phyloP scores from a whole-genome alignment of 2,888 invertebrate genomes.

The Nomada lathburiana region DNA sequence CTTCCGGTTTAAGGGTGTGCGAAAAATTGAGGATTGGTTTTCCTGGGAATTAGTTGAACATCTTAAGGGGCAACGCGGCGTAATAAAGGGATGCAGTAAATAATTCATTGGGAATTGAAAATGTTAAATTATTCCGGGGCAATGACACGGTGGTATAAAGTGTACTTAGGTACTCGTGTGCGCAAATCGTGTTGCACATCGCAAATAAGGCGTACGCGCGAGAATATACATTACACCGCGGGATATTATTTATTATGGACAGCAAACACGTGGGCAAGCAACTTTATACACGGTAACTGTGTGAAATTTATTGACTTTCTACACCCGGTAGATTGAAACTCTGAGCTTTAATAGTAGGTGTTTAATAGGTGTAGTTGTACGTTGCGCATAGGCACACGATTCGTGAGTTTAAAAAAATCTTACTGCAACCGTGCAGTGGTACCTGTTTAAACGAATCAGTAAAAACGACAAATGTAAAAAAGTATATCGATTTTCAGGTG shows the following conservation, averaged over 20 bases:
- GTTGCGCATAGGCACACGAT: neutral
- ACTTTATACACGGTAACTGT: neutral
- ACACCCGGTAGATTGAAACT: neutral
- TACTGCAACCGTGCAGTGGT: too few relatives aligned
- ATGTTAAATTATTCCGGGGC: neutral
- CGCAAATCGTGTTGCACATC: neutral
- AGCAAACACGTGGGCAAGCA: neutral
- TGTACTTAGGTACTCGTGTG: neutral
- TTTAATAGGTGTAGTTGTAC: neutral
- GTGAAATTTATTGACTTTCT: neutral
- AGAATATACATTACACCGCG: neutral
- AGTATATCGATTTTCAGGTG: too few relatives aligned
- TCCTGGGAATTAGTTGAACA: neutral
- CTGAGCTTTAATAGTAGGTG: neutral
- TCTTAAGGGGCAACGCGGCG: neutral
- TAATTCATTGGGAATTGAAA: neutral
- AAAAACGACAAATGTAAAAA: too few relatives aligned
- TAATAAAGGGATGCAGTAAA: neutral
- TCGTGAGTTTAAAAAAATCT: too few relatives aligned
- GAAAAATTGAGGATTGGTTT: neutral
- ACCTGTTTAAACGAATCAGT: too few relatives aligned
- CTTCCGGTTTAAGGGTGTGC: too few relatives aligned
- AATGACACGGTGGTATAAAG: constrained; percentile 1
- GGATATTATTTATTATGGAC: neutral
- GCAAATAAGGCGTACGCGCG: neutral